phyloP scores from a whole-genome alignment of 2,113 vertebrate species.

The Nothobranchius furzeri region DNA sequence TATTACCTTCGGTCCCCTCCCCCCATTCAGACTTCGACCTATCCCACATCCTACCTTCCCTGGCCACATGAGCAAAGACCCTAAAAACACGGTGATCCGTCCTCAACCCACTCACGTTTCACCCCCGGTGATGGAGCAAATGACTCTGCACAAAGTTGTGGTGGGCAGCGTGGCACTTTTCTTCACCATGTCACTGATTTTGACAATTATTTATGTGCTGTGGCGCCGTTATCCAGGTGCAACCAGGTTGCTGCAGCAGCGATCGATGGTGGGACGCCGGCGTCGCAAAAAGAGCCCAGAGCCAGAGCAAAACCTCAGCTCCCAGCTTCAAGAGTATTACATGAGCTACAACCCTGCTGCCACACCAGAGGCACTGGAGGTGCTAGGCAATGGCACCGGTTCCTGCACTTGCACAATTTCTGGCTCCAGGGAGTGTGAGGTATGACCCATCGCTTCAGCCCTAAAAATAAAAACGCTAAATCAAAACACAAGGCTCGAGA shows the following conservation, averaged over 20 bases:
- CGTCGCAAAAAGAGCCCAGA: constrained; percentile 95
- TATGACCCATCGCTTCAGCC: constrained; percentile 90
- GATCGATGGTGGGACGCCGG: constrained; percentile 89
- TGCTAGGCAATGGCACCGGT: constrained; percentile 96
- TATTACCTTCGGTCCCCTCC: constrained; percentile 72
- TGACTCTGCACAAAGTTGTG: constrained; percentile 97
- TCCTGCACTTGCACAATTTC: constrained; percentile 99
- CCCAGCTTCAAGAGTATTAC: constrained; percentile 99
- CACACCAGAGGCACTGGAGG: constrained; percentile 95
- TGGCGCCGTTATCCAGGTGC: constrained; percentile 96
- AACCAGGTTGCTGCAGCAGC: constrained; percentile 91
- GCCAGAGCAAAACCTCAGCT: constrained; percentile 95
- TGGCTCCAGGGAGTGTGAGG: constrained; percentile 99
- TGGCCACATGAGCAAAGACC: constrained; percentile 77
- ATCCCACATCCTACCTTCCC: constrained; percentile 86
- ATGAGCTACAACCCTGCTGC: constrained; percentile 99
- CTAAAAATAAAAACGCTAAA: constrained; percentile 82
- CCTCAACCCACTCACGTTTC: constrained; percentile 72
- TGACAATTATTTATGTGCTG: constrained; percentile 93
- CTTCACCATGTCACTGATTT: constrained; percentile 90
- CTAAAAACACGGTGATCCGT: constrained; percentile 60
- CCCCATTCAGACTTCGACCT: constrained; percentile 82
- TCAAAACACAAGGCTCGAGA: constrained; percentile 85
- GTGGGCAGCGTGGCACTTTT: constrained; percentile 96
- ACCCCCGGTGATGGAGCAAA: constrained; percentile 90